A percentile compares a stretch with the other conserved stretches of the same genome.
Conservation (phyloP, 1,140 invertebrate genomes). For the Drosophila quadrilineata region DNA sequence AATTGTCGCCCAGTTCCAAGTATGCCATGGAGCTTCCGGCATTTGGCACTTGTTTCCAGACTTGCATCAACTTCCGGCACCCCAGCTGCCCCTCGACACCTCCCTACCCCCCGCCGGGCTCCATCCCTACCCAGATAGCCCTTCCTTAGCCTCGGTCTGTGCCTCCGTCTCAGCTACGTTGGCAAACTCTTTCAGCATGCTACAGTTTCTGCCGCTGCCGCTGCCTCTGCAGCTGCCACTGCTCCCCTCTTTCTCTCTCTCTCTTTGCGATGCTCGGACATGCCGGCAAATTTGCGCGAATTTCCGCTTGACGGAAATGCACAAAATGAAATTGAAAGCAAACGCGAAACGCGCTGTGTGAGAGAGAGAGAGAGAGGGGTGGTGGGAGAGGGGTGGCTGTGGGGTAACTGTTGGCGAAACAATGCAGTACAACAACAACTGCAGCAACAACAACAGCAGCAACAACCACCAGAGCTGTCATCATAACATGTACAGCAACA, state of each 20-base stretch:
- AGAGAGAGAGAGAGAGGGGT: neutral
- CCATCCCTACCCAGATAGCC: too few relatives aligned
- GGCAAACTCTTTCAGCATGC: neutral
- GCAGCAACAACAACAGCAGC: neutral
- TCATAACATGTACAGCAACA: slow-evolving; percentile 29
- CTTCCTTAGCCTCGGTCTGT: too few relatives aligned
- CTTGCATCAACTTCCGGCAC: slow-evolving; percentile 73
- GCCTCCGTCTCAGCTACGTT: neutral
- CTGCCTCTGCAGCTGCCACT: neutral
- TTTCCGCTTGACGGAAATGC: slow-evolving; percentile 77
- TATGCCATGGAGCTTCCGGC: slow-evolving; percentile 65
- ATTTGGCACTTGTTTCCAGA: slow-evolving; percentile 79
- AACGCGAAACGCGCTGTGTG: slow-evolving; percentile 9
- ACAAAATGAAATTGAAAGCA: slow-evolving; percentile 70
- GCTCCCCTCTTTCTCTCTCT: neutral
- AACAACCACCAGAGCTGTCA: slow-evolving; percentile 39
- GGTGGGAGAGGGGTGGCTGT: too few relatives aligned
- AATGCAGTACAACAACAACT: neutral
- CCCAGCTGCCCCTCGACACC: slow-evolving; percentile 6
- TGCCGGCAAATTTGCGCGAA: slow-evolving; percentile 75
- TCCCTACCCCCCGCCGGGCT: neutral
- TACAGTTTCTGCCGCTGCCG: too few relatives aligned
- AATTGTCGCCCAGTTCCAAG: slow-evolving; percentile 38
- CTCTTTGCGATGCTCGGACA: slow-evolving; percentile 42
- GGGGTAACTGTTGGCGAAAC: too few relatives aligned